Base-by-base conservation (phyloP, 2,888 invertebrate genomes). In the Notodonta dromedarius region DNA sequence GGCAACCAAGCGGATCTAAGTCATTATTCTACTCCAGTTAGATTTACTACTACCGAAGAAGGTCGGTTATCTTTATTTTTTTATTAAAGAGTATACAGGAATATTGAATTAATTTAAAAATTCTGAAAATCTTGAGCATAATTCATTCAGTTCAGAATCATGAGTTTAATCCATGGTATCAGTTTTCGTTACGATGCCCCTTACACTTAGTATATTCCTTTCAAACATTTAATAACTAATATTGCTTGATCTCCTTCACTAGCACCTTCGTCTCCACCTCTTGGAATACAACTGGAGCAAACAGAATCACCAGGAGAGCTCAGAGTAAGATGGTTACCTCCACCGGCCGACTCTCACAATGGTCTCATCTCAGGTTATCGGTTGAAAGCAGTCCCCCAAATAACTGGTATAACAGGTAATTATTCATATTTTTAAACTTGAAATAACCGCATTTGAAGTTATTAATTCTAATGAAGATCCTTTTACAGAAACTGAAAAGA, bases 41-140 rank as follows among this genome's bases (percentile, higher is more conserved):
- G 92, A 60, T 94, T 94, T 62, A 90, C 88, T 52, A 94, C 94
- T 7, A 89, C 88, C 46, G 94, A 94, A 72, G 94, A 94, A 89
- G 92, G 94, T 93, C 78, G 75, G n/a, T 46, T 42, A 48, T 44
- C 44, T 44, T 44, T 44, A 9, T 44, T 44, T 13, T 11, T 44
- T 9, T 24, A 24, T 4, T 35, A 6, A 35, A 35, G 7, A 35
- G 7, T 35, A 35, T 35, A 35, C 24, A 24, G 24, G 2, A 24
- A 24, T 24, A 24, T 24, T n/a, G n/a, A n/a, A n/a, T n/a, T n/a
- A n/a, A n/a, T n/a, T n/a, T n/a, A n/a, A n/a, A n/a, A n/a, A n/a
- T n/a, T n/a, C n/a, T n/a, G n/a, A 24, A 24, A 24, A 24, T 24
- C 24, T 24, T 24, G 24, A 2, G 24, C 24, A 24, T 2, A 24